Evolutionary conservation across 2,888 invertebrate species (phyloP), one percentile per base, ranked within the genome.

Genomic region (Cosmia pyralina): DNA sequence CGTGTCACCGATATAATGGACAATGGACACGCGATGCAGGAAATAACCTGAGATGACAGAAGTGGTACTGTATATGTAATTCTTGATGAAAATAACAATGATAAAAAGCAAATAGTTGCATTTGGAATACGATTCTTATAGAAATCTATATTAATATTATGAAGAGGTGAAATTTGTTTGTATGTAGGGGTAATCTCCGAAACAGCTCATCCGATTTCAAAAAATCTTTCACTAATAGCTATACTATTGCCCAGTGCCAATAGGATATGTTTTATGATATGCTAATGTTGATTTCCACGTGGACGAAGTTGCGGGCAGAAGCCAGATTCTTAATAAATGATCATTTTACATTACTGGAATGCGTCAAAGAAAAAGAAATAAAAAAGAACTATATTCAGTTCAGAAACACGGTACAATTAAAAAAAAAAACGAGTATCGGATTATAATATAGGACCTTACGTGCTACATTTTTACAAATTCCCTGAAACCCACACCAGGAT

Each of bases 1-100:
- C 87, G 86, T 88, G 92, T 91, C 91, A 91, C 91, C 90, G 85
- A 92, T 91, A 90, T 88, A 86, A 89, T 86, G 91, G 90, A 91
- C 92, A 91, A 90, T 88, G 89, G 88, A 84, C 91, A 90, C 88
- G 90, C 88, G 85, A 89, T 86, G 78, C 83, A 87, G 85, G 88
- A 88, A 88, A 86, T 86, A 87, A 82, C 75, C 74, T 81, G 78
- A 82, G 87, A 87, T 83, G 73, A 17, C 19, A 62, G 71, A 52
- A 79, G 52, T 62, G 74, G 13, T 67, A 57, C 65, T 77, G 71
- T 77, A 66, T 68, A 73, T 59, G 46, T 60, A 59, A 60, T 59
- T 66, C 15, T 62, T 34, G 34, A 66, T 50, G 28, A 46, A 55
- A 63, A 59, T 46, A 41, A 55, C 7, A n/a, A n/a, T 46, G 15